These are phyloP conservation scores for Novumbra hubbsi DNA, from an alignment of 2,797 vertebrate species.

Conservation along the genomic window DNA sequence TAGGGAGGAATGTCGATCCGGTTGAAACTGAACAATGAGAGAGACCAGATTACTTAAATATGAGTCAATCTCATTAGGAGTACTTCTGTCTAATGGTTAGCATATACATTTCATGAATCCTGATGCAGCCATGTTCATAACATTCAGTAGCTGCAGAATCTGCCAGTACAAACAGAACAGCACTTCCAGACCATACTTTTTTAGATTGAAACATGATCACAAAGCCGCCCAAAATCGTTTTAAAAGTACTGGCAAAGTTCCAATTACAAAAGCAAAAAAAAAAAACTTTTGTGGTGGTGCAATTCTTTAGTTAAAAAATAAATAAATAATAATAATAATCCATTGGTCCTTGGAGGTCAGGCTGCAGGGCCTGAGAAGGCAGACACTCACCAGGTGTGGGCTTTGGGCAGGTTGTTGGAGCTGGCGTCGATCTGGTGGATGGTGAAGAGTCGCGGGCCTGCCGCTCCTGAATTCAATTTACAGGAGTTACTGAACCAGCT, in stretches of 20 bases:
- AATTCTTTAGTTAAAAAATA: too few species aligned
- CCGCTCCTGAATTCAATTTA: constrained; percentile 66
- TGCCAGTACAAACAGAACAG: too few species aligned
- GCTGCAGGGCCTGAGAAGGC: neutral
- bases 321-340: too few species aligned
- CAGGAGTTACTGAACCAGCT: neutral
- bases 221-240: too few species aligned
- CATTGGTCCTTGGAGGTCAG: neutral
- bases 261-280: too few species aligned
- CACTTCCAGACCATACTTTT: too few species aligned
- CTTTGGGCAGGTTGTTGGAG: constrained; percentile 81
- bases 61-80: neutral
- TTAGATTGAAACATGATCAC: too few species aligned
- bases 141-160: too few species aligned
- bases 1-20: constrained; percentile 98
- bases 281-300: too few species aligned
- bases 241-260: too few species aligned
- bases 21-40: constrained; percentile 82
- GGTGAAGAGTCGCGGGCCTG: constrained; percentile 80
- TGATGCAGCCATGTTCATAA: neutral
- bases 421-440: constrained; percentile 84
- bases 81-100: neutral
- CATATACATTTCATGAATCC: neutral
- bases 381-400: constrained; percentile 78
- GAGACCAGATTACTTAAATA: neutral